A percentile compares a stretch with the other conserved stretches of the same genome.
Evolutionary conservation across 2,797 vertebrate species (phyloP).

Genomic region (Anguilla obscura): DNA sequence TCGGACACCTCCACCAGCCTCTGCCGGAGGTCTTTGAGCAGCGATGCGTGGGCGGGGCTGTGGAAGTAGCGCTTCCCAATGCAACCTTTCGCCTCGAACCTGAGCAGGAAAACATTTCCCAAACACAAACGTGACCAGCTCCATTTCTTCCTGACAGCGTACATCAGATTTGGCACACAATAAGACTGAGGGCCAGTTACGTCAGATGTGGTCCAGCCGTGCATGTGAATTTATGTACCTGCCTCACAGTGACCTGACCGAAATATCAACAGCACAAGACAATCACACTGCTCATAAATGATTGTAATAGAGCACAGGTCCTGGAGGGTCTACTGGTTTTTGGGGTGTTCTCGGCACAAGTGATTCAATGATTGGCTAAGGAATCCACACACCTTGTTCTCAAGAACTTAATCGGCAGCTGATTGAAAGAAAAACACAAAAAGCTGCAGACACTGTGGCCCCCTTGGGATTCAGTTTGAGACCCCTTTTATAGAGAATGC

Average conservation of each 20-base stretch:
- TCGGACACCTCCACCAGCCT: conserved; percentile 87
- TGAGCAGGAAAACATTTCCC: too few species aligned
- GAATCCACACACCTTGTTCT: too few species aligned
- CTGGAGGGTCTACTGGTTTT: too few species aligned
- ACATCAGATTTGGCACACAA: not conserved
- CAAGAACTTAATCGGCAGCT: too few species aligned
- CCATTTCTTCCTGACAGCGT: not conserved
- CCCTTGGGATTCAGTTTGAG: not conserved
- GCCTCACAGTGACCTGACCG: not conserved
- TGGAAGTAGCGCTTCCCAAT: conserved; percentile 92
- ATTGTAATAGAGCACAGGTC: not conserved
- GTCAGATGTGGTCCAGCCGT: not conserved
- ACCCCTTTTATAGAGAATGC: not conserved
- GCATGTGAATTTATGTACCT: not conserved
- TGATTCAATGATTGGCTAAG: too few species aligned
- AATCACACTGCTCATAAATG: not conserved
- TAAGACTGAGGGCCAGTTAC: not conserved
- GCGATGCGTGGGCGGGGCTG: conserved; percentile 69
- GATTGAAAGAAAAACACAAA: too few species aligned
- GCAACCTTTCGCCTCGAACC: conserved; percentile 77
- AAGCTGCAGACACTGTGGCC: too few species aligned
- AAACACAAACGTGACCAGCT: not conserved
- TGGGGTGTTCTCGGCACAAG: too few species aligned
- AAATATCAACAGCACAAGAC: not conserved
- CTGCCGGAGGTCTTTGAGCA: conserved; percentile 85